Percentiles rank a stretch among this genome's conserved stretches.
phyloP scores from a whole-genome alignment of 2,113 vertebrate genomes.

The Tachycineta bicolor region DNA sequence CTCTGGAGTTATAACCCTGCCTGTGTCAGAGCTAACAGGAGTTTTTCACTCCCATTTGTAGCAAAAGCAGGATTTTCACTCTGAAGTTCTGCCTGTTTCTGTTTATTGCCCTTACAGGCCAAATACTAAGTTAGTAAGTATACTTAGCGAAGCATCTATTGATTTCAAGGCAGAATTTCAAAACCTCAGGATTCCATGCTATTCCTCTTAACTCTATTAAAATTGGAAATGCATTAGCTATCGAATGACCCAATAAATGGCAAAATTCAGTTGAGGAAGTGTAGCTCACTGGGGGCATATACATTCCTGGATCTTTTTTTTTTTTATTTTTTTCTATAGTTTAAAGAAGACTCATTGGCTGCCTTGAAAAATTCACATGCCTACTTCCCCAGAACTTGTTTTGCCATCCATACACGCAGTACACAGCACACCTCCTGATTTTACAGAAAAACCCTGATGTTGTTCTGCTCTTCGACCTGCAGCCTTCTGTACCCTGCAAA shows the following conservation, averaged over 20 bases:
- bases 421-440: neutral
- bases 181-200: neutral
- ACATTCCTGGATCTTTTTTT: neutral
- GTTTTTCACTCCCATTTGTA: neutral
- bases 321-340: neutral
- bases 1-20: neutral
- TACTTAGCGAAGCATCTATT: neutral
- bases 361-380: neutral
- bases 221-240: neutral
- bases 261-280: neutral
- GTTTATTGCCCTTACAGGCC: neutral
- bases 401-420: neutral
- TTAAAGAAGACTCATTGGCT: neutral
- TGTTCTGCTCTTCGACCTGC: neutral
- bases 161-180: neutral
- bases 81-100: constrained; percentile 10
- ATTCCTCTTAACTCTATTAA: neutral
- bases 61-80: neutral
- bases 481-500: neutral
- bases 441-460: neutral
- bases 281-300: neutral
- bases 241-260: constrained; percentile 10
- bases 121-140: neutral
- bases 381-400: neutral
- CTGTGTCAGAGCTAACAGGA: neutral